Evolutionary conservation across 1,140 invertebrate genomes (phyloP), one percentile per base, ranked within the genome.

Genomic region (Cotesia chilonis): DNA sequence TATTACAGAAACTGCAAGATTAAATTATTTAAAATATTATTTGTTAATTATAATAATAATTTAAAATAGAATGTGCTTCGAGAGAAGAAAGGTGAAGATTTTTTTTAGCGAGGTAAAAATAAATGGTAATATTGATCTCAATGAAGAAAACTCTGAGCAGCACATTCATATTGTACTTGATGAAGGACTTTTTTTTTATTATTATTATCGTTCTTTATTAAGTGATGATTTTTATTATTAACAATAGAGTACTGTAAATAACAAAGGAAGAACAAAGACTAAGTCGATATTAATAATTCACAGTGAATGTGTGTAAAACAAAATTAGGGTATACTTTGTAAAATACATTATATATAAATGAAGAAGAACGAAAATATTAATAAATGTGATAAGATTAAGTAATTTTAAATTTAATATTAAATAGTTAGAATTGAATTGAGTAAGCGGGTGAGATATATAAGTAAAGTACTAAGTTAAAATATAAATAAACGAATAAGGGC

Each of bases 311-410:
- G 61, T 68, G 47, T 5, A 67, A 68, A 68, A 12, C 38, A 68
- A 20, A 12, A 60, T 47, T n/a, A 61, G 68, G 65, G 37, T 41
- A 38, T 52, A 73, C 60, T 71, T 72, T 72, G 52, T 59, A 71
- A 59, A 70, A 70, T 41, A 41, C 72, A 70, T 70, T 74, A 70
- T 72, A 76, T 66, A 74, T 72, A 68, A 28, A 28, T 28, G 20
- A 28, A 54, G 65, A 61, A 41, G 57, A 65, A 52, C 1, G 65
- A 52, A 41, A 41, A 41, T 41, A 41, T 41, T 41, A 41, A 41
- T 6, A 7, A 5, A 41, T 41, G 41, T 0, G 20, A 28, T 28
- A 28, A 28, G 0, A 28, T 28, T 28, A 28, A 28, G 20, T 28
- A 28, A 28, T 28, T 0, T 28, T 28, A 6, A 41, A 41, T 41